Evolutionary conservation across 2,797 vertebrate species (phyloP).

Genomic region (Myoxocephalus aenaeus): DNA sequence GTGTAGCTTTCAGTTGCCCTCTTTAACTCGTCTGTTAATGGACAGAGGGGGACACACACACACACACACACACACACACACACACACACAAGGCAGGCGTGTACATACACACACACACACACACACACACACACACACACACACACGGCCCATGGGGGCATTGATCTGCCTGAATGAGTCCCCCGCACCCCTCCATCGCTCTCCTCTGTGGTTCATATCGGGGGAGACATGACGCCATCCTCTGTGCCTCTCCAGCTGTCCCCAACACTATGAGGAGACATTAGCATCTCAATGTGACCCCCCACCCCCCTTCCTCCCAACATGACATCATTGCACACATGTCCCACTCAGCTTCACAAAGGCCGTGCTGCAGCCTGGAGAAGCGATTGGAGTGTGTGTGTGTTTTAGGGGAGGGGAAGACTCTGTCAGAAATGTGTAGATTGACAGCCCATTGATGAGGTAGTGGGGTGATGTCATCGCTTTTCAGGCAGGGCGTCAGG

Average conservation of each 20-base stretch:
- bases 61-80: constrained; percentile 28
- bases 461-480: constrained; percentile 73
- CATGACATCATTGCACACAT: constrained; percentile 85
- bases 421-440: constrained; percentile 66
- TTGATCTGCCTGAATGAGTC: constrained; percentile 77
- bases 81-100: constrained; percentile 15
- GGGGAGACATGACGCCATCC: constrained; percentile 82
- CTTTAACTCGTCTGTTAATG: constrained; percentile 79
- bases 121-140: constrained; percentile 29
- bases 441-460: constrained; percentile 63
- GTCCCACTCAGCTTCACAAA: constrained; percentile 80
- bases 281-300: constrained; percentile 81
- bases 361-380: constrained; percentile 66
- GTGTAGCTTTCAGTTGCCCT: constrained; percentile 72
- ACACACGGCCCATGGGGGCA: constrained; percentile 55
- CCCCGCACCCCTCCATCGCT: constrained; percentile 56
- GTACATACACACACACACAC: constrained; percentile 15
- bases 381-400: constrained; percentile 47
- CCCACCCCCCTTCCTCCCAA: constrained; percentile 36
- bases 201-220: constrained; percentile 71
- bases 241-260: constrained; percentile 82
- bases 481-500: constrained; percentile 37
- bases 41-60: constrained; percentile 24
- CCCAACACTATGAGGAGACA: constrained; percentile 73
- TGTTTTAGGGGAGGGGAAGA: constrained; percentile 2